Conservation (phyloP, 2,888 invertebrate genomes). For the Mythimna lalbum region DNA sequence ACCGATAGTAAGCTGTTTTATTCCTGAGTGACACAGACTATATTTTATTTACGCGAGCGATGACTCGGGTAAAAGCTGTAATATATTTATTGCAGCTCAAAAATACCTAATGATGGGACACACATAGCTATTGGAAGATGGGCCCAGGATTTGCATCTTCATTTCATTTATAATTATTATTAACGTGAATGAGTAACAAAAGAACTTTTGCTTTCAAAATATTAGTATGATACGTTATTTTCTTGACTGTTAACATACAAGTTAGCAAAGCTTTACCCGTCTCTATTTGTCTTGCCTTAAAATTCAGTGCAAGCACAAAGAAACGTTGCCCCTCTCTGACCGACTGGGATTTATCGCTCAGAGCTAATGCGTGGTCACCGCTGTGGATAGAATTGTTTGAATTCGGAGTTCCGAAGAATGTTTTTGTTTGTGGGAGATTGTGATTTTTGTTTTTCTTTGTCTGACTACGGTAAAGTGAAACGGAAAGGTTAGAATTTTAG, state of each 20-base stretch:
- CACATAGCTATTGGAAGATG: too few relatives aligned
- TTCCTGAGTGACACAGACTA: too few relatives aligned
- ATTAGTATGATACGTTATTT: slow-evolving; percentile 41
- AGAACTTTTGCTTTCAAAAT: too few relatives aligned
- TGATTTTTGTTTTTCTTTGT: not conserved
- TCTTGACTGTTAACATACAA: slow-evolving; percentile 52
- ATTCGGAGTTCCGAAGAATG: not conserved
- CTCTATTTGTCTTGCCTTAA: slow-evolving; percentile 64
- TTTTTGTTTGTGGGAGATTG: not conserved
- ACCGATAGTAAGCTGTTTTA: too few relatives aligned
- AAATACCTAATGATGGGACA: too few relatives aligned
- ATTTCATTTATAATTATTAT: too few relatives aligned
- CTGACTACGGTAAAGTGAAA: not conserved
- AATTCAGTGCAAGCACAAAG: slow-evolving; percentile 65
- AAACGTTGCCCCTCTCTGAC: slow-evolving; percentile 52
- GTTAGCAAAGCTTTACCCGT: slow-evolving; percentile 36
- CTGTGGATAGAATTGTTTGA: slow-evolving; percentile 27
- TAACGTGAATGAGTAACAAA: too few relatives aligned
- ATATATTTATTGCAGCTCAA: too few relatives aligned
- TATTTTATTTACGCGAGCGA: too few relatives aligned
- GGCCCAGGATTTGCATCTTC: too few relatives aligned
- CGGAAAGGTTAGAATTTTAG: not conserved
- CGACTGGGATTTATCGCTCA: slow-evolving; percentile 61
- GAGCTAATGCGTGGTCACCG: slow-evolving; percentile 58
- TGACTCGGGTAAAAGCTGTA: too few relatives aligned